These are phyloP conservation scores for Archegozetes longisetosus DNA, from an alignment of 1,140 invertebrate species.

Conservation along the genomic window DNA sequence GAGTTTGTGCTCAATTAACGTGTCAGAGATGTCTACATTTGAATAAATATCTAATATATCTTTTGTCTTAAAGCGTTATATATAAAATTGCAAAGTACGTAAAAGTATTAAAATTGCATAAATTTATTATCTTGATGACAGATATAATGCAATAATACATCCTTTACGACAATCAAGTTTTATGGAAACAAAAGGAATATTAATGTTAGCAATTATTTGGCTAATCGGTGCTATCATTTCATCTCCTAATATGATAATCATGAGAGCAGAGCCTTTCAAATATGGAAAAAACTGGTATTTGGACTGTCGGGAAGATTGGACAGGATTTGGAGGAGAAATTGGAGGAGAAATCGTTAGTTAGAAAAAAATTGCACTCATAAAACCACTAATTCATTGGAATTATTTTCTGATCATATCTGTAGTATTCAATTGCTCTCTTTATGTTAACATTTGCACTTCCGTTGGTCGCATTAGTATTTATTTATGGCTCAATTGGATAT, in stretches of 20 bases:
- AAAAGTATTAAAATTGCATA: too few relatives aligned
- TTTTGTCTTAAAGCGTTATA: too few relatives aligned
- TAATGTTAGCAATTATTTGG: background rate
- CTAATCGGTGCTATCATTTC: background rate
- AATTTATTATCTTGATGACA: too few relatives aligned
- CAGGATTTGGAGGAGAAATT: background rate
- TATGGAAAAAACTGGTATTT: background rate
- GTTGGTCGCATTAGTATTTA: conserved; percentile 31
- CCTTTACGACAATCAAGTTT: background rate
- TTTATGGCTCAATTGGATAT: conserved; percentile 31
- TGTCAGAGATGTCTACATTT: too few relatives aligned
- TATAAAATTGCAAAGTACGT: too few relatives aligned
- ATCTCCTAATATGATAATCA: background rate
- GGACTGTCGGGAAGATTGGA: background rate
- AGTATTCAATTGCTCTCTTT: conserved; percentile 32
- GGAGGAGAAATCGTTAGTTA: too few relatives aligned
- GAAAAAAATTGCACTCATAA: too few relatives aligned
- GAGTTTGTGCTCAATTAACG: too few relatives aligned
- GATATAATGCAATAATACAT: background rate
- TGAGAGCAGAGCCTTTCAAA: background rate
- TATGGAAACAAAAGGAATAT: background rate
- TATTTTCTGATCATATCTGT: background rate
- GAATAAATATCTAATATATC: too few relatives aligned
- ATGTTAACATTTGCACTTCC: conserved; percentile 36
- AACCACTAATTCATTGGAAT: too few relatives aligned